Conservation (phyloP, 2,797 vertebrate species). For the Graptemys geographica region DNA sequence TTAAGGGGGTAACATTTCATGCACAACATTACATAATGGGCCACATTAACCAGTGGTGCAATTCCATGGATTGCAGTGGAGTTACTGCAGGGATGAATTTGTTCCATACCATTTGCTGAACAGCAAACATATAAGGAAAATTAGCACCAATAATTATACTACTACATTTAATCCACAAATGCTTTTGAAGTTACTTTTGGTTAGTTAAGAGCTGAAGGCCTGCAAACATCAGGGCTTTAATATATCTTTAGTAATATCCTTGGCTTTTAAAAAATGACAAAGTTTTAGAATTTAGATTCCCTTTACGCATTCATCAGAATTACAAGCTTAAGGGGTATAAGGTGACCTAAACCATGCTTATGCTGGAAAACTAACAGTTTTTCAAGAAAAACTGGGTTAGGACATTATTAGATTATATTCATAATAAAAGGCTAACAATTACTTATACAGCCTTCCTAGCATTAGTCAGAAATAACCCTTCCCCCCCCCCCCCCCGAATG, state of each 20-base stretch:
- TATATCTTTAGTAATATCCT: conserved; percentile 62
- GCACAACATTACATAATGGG: background rate
- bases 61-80: conserved; percentile 12
- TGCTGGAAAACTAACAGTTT: conserved; percentile 4
- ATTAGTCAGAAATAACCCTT: background rate
- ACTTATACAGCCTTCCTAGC: background rate
- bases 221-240: conserved; percentile 74
- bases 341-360: conserved; percentile 17
- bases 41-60: background rate
- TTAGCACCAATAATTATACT: conserved; percentile 69
- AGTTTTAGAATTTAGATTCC: conserved; percentile 69
- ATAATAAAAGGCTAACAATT: background rate
- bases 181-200: conserved; percentile 73
- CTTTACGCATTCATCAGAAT: conserved; percentile 65
- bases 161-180: conserved; percentile 73
- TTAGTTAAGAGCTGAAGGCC: conserved; percentile 75
- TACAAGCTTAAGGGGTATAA: conserved; percentile 62
- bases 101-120: conserved; percentile 63
- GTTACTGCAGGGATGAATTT: conserved; percentile 48
- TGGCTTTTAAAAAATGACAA: conserved; percentile 77
- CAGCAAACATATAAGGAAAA: conserved; percentile 73
- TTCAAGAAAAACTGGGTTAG: background rate
- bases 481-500: background rate
- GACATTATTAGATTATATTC: background rate
- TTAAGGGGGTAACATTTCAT: background rate